Evolutionary conservation across 2,113 vertebrate species (phyloP).

Genomic region (Solenodon paradoxus): DNA sequence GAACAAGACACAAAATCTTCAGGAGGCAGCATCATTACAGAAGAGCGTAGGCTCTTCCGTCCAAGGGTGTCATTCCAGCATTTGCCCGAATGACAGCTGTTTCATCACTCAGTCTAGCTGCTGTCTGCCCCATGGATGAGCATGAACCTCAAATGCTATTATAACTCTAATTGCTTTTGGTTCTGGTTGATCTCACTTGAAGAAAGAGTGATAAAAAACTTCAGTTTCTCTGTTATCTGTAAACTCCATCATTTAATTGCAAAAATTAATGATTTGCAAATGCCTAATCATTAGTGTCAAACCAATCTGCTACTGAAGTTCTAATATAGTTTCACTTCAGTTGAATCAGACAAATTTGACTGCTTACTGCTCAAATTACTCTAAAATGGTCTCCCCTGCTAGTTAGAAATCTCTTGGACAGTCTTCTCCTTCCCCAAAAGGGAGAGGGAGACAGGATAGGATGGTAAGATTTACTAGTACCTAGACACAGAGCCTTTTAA

Average conservation of each 20-base stretch:
- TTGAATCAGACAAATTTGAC: constrained; percentile 56
- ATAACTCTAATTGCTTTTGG: constrained; percentile 75
- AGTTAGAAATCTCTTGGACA: neutral
- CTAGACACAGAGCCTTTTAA: neutral
- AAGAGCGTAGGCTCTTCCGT: neutral
- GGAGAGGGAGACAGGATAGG: neutral
- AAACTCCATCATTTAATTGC: constrained; percentile 75
- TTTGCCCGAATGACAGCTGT: neutral
- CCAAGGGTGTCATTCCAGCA: neutral
- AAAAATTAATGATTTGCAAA: constrained; percentile 78
- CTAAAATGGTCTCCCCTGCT: neutral
- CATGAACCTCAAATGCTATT: constrained; percentile 54
- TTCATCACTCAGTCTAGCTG: neutral
- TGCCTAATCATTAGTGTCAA: constrained; percentile 74
- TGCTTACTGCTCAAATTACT: constrained; percentile 37
- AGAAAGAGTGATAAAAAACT: constrained; percentile 72
- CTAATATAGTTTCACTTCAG: constrained; percentile 59
- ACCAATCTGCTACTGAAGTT: constrained; percentile 68
- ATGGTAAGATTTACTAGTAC: neutral
- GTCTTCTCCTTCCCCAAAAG: neutral
- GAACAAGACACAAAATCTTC: neutral
- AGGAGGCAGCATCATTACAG: neutral
- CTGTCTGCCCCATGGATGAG: constrained; percentile 29
- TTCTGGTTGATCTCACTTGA: constrained; percentile 73
- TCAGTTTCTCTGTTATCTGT: constrained; percentile 72